phyloP scores from a whole-genome alignment of 2,113 vertebrate genomes.

The Thomomys bottae region DNA sequence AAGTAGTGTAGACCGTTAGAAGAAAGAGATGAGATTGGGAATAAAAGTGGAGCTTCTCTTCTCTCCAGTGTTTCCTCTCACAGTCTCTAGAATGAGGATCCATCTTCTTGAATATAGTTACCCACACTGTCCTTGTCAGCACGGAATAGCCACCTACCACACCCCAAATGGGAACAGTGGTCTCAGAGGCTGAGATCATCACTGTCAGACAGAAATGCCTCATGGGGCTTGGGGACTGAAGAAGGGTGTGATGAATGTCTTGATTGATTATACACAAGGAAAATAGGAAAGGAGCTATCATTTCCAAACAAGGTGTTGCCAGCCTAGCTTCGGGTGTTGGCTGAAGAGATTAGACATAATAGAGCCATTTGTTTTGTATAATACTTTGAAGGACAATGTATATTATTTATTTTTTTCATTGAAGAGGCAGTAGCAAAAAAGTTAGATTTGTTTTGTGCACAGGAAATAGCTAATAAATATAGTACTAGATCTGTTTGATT shows the following conservation, averaged over 20 bases:
- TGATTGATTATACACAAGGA: background rate
- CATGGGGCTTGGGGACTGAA: background rate
- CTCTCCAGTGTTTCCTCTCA: background rate
- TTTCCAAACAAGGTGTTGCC: background rate
- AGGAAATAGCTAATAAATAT: conserved; percentile 12
- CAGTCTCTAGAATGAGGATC: background rate
- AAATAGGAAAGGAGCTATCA: background rate
- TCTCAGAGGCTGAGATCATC: background rate
- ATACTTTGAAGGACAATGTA: background rate
- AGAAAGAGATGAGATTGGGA: background rate
- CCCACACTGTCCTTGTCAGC: background rate
- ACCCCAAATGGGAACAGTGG: background rate
- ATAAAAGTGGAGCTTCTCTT: background rate
- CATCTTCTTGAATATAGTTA: background rate
- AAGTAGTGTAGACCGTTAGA: background rate
- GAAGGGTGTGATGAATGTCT: background rate
- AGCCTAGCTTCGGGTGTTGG: accelerated
- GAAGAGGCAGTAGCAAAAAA: background rate
- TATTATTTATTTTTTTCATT: background rate
- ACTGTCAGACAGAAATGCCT: accelerated
- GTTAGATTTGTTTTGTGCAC: conserved; percentile 1
- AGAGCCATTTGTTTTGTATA: background rate
- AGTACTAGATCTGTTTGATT: background rate
- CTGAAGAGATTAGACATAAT: background rate
- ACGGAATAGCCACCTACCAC: background rate